Percentiles rank a stretch among this genome's conserved stretches.
phyloP scores from a whole-genome alignment of 2,797 vertebrate genomes.

The Semaprochilodus insignis region DNA sequence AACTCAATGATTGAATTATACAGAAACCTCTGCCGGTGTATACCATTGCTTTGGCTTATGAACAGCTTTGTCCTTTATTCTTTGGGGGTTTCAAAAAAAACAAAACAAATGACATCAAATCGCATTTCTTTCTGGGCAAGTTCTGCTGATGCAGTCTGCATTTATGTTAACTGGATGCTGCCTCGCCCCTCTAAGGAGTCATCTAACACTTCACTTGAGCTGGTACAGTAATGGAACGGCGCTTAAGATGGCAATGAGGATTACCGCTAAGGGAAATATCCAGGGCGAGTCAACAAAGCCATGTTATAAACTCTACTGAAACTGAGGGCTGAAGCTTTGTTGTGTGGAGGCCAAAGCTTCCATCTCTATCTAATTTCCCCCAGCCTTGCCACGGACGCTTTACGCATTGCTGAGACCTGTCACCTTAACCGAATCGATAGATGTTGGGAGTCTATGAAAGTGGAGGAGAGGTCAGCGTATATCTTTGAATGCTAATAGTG shows the following conservation, averaged over 20 bases:
- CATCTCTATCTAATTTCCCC: slow-evolving; percentile 46
- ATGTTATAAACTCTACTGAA: background rate
- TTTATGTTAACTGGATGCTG: too few relatives aligned
- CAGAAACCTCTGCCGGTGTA: too few relatives aligned
- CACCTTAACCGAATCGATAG: slow-evolving; percentile 48
- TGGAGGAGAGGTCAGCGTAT: slow-evolving; percentile 25
- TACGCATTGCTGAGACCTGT: slow-evolving; percentile 32
- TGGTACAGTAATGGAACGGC: background rate
- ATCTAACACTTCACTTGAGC: background rate
- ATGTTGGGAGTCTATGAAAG: slow-evolving; percentile 34
- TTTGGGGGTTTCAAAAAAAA: too few relatives aligned
- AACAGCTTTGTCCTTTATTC: too few relatives aligned
- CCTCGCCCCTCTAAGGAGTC: too few relatives aligned
- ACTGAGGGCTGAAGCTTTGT: slow-evolving; percentile 15
- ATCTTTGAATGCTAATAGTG: slow-evolving; percentile 57
- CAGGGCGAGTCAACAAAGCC: background rate
- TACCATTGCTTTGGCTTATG: too few relatives aligned
- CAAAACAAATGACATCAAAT: too few relatives aligned
- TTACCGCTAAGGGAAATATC: background rate
- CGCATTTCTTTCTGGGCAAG: too few relatives aligned
- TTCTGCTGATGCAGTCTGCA: too few relatives aligned
- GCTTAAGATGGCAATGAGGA: background rate
- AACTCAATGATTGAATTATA: too few relatives aligned
- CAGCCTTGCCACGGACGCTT: slow-evolving; percentile 15
- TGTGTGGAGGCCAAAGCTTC: slow-evolving; percentile 25